Base-by-base conservation (phyloP, 2,113 vertebrate genomes). In the Neogobius melanostomus region DNA sequence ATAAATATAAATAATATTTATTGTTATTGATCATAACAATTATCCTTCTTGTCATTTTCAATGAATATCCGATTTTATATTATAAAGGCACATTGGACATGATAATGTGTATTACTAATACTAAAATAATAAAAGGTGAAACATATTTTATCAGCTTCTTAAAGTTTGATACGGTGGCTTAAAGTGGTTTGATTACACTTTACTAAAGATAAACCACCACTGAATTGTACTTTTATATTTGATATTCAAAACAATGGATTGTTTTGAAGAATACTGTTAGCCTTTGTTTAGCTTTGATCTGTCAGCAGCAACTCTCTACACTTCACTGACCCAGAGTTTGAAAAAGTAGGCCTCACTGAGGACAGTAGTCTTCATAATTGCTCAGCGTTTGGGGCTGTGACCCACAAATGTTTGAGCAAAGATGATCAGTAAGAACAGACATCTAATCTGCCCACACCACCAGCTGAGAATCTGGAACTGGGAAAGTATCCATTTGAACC, bases 331-430 rank as follows among this genome's bases (percentile, higher is more conserved):
- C 52, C 8, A 8, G 7, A 63, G 69, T 53, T 72, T 60, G 36
- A 60, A 52, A 45, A 64, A 59, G 51, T 44, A 6, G 44, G 68
- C 7, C 59, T 70, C 28, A 36, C 28, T 42, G 44, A 66, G 47
- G 62, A 14, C 68, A 0, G 6, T 61, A 14, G 46, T 16, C 1
- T 6, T 11, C 44, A 15, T 45, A 61, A 54, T 59, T 44, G 28
- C 42, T 1, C 2, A 66, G 65, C 11, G 6, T 70, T 72, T 50
- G 43, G 66, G 79, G 72, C 63, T 6, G 63, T 75, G 75, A 79
- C 69, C 66, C 60, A 64, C 54, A 81, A 63, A 80, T 66, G 54
- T 68, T 79, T 66, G 6, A 3, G 72, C 57, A 54, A 45, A 65
- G 56, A 12, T 80, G 65, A 70, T 65, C 72, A 45, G 11, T 60